Conservation (phyloP, 2,113 vertebrate species). For the Austrofundulus limnaeus region DNA sequence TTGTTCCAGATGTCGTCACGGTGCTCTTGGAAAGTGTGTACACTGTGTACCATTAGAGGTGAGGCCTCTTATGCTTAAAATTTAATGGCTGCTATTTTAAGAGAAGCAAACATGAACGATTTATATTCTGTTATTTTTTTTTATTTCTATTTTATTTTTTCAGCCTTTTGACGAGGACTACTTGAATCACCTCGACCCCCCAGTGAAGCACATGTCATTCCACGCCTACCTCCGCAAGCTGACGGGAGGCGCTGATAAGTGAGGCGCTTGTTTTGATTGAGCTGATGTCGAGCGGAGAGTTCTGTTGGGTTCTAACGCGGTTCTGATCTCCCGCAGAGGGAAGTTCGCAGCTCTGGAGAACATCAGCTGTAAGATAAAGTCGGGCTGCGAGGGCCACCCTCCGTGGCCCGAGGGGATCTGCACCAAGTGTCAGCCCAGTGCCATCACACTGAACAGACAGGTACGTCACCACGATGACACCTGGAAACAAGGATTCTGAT, state of each 20-base stretch:
- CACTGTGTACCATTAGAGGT: slow-evolving; percentile 98
- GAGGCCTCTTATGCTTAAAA: slow-evolving; percentile 42
- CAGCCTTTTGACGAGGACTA: slow-evolving; percentile 99
- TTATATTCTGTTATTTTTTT: neutral
- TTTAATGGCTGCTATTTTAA: neutral
- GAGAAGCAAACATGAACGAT: neutral
- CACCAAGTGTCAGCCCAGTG: slow-evolving; percentile 98
- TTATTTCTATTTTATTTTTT: slow-evolving; percentile 6
- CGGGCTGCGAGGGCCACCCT: slow-evolving; percentile 94
- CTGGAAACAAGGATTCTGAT: fast-evolving
- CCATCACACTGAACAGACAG: slow-evolving; percentile 97
- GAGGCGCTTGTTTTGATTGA: slow-evolving; percentile 54
- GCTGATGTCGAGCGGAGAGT: neutral
- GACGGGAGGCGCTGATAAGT: slow-evolving; percentile 97
- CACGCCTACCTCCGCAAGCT: slow-evolving; percentile 98
- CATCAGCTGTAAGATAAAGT: slow-evolving; percentile 99
- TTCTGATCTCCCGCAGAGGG: slow-evolving; percentile 78
- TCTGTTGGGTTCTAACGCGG: neutral
- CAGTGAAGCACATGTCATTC: slow-evolving; percentile 99
- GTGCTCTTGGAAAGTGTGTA: slow-evolving; percentile 93
- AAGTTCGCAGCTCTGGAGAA: slow-evolving; percentile 98
- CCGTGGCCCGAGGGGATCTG: slow-evolving; percentile 99
- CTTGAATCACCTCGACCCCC: slow-evolving; percentile 97
- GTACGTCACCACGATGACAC: slow-evolving; percentile 47
- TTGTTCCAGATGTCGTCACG: slow-evolving; percentile 88